Evolutionary conservation across 1,140 invertebrate genomes (phyloP), one percentile per base, ranked within the genome.

Genomic region (Wasmannia auropunctata): DNA sequence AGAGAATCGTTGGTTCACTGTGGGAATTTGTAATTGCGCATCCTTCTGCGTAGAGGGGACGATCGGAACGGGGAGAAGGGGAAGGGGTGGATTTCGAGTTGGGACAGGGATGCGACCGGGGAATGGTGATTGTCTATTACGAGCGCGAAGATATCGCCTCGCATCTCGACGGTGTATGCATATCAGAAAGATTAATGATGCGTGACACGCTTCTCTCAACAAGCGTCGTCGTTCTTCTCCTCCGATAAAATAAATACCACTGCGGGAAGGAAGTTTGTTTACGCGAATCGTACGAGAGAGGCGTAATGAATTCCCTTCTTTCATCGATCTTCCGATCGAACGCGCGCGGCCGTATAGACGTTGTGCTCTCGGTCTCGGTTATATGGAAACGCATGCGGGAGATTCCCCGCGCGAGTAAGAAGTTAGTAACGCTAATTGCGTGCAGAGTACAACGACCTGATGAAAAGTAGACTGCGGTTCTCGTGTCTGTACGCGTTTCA

Each of bases 21-120:
- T 94, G 93, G 92, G 93, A 94, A 94, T 94, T 94, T 93, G 90
- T 93, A 94, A 93, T 94, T 93, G 93, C 91, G 77, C 89, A 88
- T 85, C 87, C 79, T 88, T 81, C 81, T 62, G 62, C 40, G 65
- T 80, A 76, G 28, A 25, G 7, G 56, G 63, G 37, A 67, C 37
- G 37, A 67, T 67, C 37, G 79, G 37, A 34, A 40, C 11, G 22
- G 70, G 58, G 58, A 56, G 31, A 19, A 10, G 7, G 34, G 22
- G 43, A n/a, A 22, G 19, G 22, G 46, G 34, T 49, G 63, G 46
- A 40, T 56, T 80, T 80, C 22, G 62, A 34, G 4, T 54, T 69
- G 63, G 16, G 22, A 75, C 8, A 40, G 34, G 31, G 51, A 37
- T 56, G 49, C 14, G n/a, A n/a, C 6, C n/a, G 22, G 22, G n/a